Percentiles rank a stretch among this genome's conserved stretches.
Conservation (phyloP, 2,113 vertebrate species). For the Clarias magur region DNA sequence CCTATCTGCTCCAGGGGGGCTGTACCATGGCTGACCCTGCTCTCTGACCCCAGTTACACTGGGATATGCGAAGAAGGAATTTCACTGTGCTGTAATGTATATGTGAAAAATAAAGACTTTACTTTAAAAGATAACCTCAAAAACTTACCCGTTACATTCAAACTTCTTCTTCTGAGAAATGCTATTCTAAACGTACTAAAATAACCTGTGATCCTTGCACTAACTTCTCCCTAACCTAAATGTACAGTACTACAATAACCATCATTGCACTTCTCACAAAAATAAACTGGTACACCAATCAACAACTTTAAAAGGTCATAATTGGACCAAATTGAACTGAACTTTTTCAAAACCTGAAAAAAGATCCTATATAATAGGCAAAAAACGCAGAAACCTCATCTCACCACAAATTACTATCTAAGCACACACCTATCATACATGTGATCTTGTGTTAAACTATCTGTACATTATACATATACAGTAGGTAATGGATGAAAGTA, state of each 20-base stretch:
- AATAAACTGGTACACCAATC: not conserved
- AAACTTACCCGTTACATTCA: not conserved
- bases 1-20: no score
- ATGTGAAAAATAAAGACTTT: no score
- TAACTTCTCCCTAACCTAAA: not conserved
- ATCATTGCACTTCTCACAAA: not conserved
- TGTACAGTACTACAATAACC: not conserved
- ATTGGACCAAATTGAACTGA: not conserved
- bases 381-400: not conserved
- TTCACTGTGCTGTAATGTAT: no score
- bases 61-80: no score
- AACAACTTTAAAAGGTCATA: not conserved
- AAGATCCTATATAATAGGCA: not conserved
- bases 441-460: not conserved
- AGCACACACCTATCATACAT: not conserved
- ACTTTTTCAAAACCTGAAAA: not conserved
- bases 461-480: no score
- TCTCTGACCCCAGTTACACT: no score
- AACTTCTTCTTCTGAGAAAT: not conserved
- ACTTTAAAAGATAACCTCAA: no score
- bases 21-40: no score
- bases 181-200: not conserved
- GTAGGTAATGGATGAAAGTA: not conserved
- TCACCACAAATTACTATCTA: not conserved
- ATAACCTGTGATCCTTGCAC: not conserved